Base-by-base conservation (phyloP, 2,888 invertebrate species). In the Nudaria mundana region DNA sequence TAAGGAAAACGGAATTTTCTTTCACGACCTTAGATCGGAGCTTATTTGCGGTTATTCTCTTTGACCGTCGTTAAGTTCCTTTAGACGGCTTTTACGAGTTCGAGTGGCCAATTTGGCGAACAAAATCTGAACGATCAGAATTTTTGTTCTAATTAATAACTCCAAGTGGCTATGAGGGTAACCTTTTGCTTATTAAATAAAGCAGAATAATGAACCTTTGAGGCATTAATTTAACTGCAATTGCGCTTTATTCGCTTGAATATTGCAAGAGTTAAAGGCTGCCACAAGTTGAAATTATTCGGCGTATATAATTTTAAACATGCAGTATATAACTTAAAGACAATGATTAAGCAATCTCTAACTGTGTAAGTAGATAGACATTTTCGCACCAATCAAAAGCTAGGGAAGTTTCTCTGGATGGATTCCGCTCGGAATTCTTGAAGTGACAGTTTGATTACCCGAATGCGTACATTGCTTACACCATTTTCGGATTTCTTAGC, bases 391-490 rank as follows among this genome's bases (percentile, higher is more conserved):
- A 86, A 86, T 86, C 86, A 86, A 83, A 86, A 86, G 85, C 86
- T 86, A 76, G 71, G 71, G 57, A 81, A 85, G 82, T 85, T 83
- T 82, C 85, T 80, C 73, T 74, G 74, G 71, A 70, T 76, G 84
- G 81, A 83, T 84, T 86, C 78, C 80, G 76, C 83, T 75, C 72
- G 82, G 85, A 83, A 88, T 88, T 88, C 88, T 87, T 87, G 73
- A 78, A 83, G 85, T 87, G 88, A 88, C 88, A 88, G 86, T 88
- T 88, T 88, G 87, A 88, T 88, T 88, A 88, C 87, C 87, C 77
- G 87, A 81, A 75, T 72, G 76, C 81, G 77, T 85, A 83, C 83
- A 81, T 84, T 83, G 85, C 83, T 76, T 72, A 68, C 63, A 57
- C 68, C 71, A 69, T 69, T 74, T 77, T 77, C 73, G 75, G 74